Evolutionary conservation across 2,888 invertebrate species (phyloP), one percentile per base, ranked within the genome.

Genomic region (Tachina fera): DNA sequence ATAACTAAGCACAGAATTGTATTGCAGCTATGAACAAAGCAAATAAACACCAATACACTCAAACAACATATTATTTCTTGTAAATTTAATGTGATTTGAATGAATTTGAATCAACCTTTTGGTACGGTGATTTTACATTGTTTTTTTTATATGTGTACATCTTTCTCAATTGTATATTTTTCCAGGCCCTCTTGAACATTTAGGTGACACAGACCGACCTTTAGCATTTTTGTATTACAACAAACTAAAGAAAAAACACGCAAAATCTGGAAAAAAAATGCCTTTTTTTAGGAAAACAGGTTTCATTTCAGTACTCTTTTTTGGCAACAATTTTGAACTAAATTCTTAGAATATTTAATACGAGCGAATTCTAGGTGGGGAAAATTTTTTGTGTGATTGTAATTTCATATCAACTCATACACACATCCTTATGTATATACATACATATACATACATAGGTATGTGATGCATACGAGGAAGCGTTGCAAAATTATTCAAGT

Each of bases 301-400:
- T 81, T 81, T 74, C n/a, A 74, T 74, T 81, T 74, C 16, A 31
- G 49, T 51, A 74, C 60, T 67, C 65, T 58, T 74, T 53, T 74
- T 81, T 58, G 74, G 67, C 60, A 74, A 60, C 51, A 60, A 81
- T 81, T 68, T 68, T 74, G 41, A 81, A 60, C 53, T 31, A 74
- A 81, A 81, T 81, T 81, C 80, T 81, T 68, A 60, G 74, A 67
- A 74, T 81, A 53, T 81, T 51, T 58, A 72, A 80, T 41, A 56
- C 56, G 56, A 58, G 43, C 43, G 39, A 47, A 61, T 51, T 43
- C 45, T 61, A 51, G 13, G 49, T 60, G 47, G 75, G n/a, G 49
- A 56, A 58, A 71, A 45, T 6, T 45, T 10, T n/a, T n/a, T 61
- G 9, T 61, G 9, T 16, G 16, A 31, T 31, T 31, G 31, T 31